phyloP scores from a whole-genome alignment of 2,797 vertebrate genomes.

The Hirundo rustica region DNA sequence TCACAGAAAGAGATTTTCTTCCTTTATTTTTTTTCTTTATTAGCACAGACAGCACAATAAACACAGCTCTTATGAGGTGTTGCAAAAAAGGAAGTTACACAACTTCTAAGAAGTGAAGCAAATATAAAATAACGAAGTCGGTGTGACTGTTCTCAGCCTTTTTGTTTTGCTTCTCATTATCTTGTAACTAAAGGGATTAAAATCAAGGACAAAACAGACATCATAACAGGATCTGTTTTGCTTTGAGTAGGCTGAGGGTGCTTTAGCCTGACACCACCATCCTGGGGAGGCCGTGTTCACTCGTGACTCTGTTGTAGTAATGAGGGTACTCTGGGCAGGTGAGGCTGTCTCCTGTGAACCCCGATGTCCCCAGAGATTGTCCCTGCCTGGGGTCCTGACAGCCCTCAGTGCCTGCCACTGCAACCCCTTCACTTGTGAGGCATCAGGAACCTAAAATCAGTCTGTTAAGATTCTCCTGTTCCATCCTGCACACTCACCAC shows the following conservation, averaged over 20 bases:
- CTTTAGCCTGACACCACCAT: neutral
- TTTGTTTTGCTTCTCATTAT: slow-evolving; percentile 12
- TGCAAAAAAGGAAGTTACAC: slow-evolving; percentile 49
- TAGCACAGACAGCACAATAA: neutral
- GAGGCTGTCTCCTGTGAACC: neutral
- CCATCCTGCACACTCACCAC: neutral
- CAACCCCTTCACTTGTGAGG: neutral
- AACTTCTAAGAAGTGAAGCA: slow-evolving; percentile 15
- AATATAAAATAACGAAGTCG: neutral
- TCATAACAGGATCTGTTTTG: neutral
- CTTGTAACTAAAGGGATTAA: slow-evolving; percentile 9
- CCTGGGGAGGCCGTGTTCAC: accelerated
- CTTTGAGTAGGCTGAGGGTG: neutral
- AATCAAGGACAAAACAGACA: neutral
- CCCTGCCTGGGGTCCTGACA: neutral
- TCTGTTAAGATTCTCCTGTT: neutral
- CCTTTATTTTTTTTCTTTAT: neutral
- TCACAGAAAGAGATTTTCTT: neutral
- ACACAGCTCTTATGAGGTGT: neutral
- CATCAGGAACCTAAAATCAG: neutral
- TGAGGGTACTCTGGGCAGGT: neutral
- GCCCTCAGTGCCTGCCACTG: accelerated
- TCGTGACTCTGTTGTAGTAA: neutral
- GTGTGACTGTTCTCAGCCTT: neutral
- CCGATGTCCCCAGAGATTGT: neutral